Evolutionary conservation across 2,888 invertebrate genomes (phyloP).

Genomic region (Beris chalybata): DNA sequence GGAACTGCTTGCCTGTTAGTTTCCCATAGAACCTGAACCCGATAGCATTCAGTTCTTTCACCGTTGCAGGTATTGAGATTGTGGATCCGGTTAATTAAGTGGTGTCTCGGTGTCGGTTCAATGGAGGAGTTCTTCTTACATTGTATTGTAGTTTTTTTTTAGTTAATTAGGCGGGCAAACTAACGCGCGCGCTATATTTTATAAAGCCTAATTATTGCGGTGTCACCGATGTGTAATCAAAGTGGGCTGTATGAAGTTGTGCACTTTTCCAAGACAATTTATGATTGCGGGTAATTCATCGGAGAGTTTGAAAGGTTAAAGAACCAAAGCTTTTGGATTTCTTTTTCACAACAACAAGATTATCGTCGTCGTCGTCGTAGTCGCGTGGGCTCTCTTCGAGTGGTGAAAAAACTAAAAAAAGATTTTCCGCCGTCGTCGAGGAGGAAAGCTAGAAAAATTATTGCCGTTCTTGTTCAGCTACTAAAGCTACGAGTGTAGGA

Average conservation of each 20-base stretch:
- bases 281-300: not conserved
- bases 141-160: not conserved
- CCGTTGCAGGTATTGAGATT: constrained; percentile 25
- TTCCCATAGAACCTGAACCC: constrained; percentile 22
- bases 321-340: constrained; percentile 23
- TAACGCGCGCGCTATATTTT: constrained; percentile 24
- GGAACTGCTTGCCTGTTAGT: constrained; percentile 31
- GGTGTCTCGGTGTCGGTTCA: constrained; percentile 7
- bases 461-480: too few relatives aligned
- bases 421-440: not conserved
- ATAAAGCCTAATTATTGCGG: constrained; percentile 19
- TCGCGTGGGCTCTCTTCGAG: constrained; percentile 1
- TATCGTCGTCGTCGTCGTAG: too few relatives aligned
- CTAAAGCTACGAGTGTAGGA: too few relatives aligned
- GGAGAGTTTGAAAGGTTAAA: constrained; percentile 23
- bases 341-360: too few relatives aligned
- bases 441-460: too few relatives aligned
- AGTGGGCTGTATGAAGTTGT: constrained; percentile 3
- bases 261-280: constrained; percentile 23
- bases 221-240: constrained; percentile 16
- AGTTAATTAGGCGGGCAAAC: constrained; percentile 12
- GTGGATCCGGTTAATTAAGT: constrained; percentile 30
- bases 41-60: constrained; percentile 29
- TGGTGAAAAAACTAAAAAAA: constrained; percentile 17
- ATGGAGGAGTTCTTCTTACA: not conserved